Base-by-base conservation (phyloP, 1,140 invertebrate species). In the Saccostrea echinata region DNA sequence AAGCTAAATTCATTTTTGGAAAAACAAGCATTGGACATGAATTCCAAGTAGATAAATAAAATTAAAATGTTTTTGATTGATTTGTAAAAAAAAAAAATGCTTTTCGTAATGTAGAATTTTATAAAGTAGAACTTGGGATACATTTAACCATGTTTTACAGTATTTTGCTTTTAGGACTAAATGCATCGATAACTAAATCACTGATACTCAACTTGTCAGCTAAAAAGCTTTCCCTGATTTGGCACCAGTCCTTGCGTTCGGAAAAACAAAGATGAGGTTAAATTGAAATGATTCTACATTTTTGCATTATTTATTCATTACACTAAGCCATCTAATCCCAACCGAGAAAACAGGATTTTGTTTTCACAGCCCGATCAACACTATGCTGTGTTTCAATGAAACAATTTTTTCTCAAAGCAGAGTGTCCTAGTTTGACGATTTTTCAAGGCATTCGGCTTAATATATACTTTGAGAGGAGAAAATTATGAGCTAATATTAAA, bases 171-270 rank as follows among this genome's bases (percentile, higher is more conserved):
- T 18, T 16, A 57, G 55, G 21, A 57, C 21, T 21, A 57, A 57
- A 57, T 57, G 55, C 55, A 12, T 57, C 13, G 13, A 21, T 57
- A 18, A 21, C 21, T 57, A 57, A 57, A 21, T 18, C 55, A 57
- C 55, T 57, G 13, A 12, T 57, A 57, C 21, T 18, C 55, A 27
- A 71, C 27, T 24, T 71, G n/a, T 71, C 27, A 16, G 27, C n/a
- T 71, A 76, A 30, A 76, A 76, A 76, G 68, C 68, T 33, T 76
- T 76, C 27, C 68, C 27, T 33, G 68, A 76, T 76, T 76, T 16
- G 30, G 13, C 27, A 33, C 68, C 30, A 33, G 9, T 76, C 30
- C n/a, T 24, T 24, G 6, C 64, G 12, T 30, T 30, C 27, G 1
- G 68, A 76, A 76, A 30, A 43, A 76, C 68, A 76, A 76, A 76